Percentiles rank a stretch among this genome's conserved stretches.
phyloP scores from a whole-genome alignment of 37 sponge, comb jelly and placozoan genomes.

The Aplysina aerophoba region DNA sequence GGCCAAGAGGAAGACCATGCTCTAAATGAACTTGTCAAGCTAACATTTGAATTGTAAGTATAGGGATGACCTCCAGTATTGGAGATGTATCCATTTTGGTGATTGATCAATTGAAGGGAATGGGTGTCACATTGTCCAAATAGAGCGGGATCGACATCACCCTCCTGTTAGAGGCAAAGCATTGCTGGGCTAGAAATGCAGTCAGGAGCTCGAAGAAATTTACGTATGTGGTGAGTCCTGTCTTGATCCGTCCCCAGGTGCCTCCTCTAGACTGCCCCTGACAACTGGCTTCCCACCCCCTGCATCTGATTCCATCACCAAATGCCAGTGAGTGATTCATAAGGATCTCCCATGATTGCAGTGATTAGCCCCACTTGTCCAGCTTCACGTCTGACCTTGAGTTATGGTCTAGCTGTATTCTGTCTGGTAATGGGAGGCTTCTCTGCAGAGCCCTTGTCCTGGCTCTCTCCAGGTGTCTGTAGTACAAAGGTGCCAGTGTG shows the following conservation, averaged over 20 bases:
- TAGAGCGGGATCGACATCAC: neutral
- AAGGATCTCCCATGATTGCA: constrained; percentile 27
- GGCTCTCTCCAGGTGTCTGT: constrained; percentile 6
- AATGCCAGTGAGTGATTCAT: neutral
- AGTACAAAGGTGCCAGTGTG: constrained; percentile 3
- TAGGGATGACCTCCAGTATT: constrained; percentile 28
- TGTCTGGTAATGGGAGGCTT: neutral
- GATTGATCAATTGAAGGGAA: constrained; percentile 29
- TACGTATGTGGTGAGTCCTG: neutral
- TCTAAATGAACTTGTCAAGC: too few relatives aligned
- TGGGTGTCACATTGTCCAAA: constrained; percentile 34
- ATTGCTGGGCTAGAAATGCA: constrained; percentile 32
- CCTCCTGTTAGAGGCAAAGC: constrained; percentile 6
- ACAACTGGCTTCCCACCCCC: constrained; percentile 49
- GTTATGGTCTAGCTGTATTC: neutral
- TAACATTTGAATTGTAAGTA: too few relatives aligned
- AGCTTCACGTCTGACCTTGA: constrained; percentile 23
- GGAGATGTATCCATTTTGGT: constrained; percentile 47
- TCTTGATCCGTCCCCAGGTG: constrained; percentile 16
- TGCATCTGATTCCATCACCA: constrained; percentile 33
- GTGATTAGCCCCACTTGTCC: neutral
- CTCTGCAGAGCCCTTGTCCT: neutral
- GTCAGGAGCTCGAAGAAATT: constrained; percentile 51
- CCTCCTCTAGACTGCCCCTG: neutral
- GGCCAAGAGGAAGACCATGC: too few relatives aligned